Evolutionary conservation across 2,888 invertebrate genomes (phyloP).

Genomic region (Girardia tigrina): DNA sequence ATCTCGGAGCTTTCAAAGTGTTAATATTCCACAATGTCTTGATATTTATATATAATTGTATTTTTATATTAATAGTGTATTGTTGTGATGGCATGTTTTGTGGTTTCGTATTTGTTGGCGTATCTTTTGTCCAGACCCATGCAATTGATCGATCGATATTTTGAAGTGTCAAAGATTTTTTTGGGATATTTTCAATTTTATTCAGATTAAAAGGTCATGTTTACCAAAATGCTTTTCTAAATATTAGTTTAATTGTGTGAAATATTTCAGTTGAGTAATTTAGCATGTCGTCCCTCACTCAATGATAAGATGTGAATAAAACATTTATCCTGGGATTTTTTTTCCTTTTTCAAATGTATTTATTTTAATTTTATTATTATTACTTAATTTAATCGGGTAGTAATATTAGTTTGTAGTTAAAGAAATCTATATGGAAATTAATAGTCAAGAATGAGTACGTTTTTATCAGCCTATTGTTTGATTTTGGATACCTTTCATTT

Average conservation of each 20-base stretch:
- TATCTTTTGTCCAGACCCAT: background rate
- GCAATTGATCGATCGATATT: background rate
- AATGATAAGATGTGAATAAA: constrained; percentile 7
- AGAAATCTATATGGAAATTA: too few relatives aligned
- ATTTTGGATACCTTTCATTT: too few relatives aligned
- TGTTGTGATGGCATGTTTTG: background rate
- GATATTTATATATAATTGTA: constrained; percentile 18
- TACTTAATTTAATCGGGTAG: too few relatives aligned
- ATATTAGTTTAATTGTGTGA: background rate
- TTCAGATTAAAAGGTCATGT: background rate
- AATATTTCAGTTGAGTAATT: constrained; percentile 6
- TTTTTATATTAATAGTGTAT: background rate
- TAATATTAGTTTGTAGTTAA: too few relatives aligned
- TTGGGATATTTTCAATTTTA: background rate
- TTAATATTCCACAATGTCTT: constrained; percentile 23
- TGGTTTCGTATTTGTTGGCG: background rate
- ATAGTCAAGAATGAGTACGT: too few relatives aligned
- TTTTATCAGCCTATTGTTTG: too few relatives aligned
- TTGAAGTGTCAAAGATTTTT: background rate
- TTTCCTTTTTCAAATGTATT: background rate
- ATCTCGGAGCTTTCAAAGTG: constrained; percentile 23
- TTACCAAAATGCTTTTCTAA: background rate
- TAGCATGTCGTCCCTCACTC: constrained; percentile 11
- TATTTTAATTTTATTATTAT: too few relatives aligned
- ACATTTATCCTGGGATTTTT: constrained; percentile 11